Base-by-base conservation (phyloP, 2,888 invertebrate genomes). In the Aromia moschata region DNA sequence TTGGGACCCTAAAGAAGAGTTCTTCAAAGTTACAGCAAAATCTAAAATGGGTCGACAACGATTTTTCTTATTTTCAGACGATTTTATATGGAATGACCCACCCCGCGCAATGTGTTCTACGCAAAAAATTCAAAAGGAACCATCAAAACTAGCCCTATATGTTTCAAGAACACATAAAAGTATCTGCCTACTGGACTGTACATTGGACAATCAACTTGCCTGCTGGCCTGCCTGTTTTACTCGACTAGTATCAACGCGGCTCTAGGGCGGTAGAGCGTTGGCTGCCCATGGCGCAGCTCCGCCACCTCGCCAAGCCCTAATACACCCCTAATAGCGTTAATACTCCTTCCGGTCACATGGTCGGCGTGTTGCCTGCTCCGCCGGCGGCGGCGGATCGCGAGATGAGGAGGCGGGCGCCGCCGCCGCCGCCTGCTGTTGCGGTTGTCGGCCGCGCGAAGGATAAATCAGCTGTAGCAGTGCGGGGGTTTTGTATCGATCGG, bases 381-480 rank as follows among this genome's bases (percentile, higher is more conserved):
- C 17, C 47, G 11, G 47, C 18, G 17, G 36, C 47, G 11, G 47
- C 18, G 25, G 25, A 33, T 17, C 18, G 54, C 52, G 65, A 67
- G 67, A 69, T 63, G 60, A 63, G 56, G 58, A 65, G 68, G 65
- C 61, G 66, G 65, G 69, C 67, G 69, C 70, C 68, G 67, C 68
- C 70, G 64, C 62, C n/a, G 52, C 25, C 37, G 60, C 58, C 68
- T 60, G 66, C 65, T 65, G 68, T 70, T 69, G 69, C 70, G 68
- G 70, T 66, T 74, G 74, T 72, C 73, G 74, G 71, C 74, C 73
- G 77, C n/a, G n/a, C n/a, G n/a, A n/a, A n/a, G n/a, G n/a, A n/a
- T n/a, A 77, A 77, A 78, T 78, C 78, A 78, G 78, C 78, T 78
- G 78, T 78, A 77, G 78, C 77, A 77, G 78, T 78, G 78, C 78